Conservation (phyloP, 1,140 invertebrate genomes). For the Micrasema minimum region DNA sequence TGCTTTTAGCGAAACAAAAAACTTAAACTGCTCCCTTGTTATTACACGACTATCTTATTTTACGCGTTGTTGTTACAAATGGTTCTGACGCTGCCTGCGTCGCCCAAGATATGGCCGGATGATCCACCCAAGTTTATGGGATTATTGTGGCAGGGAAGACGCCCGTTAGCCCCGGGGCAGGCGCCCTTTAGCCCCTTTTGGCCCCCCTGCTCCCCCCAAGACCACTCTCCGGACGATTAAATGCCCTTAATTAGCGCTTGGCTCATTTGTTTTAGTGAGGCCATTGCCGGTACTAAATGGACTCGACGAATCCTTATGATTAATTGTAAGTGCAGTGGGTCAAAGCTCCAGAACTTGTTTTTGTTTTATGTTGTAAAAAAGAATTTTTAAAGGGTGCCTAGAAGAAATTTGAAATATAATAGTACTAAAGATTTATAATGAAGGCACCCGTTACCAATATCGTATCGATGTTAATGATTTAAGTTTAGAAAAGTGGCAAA, state of each 20-base stretch:
- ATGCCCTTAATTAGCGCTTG: slow-evolving; percentile 30
- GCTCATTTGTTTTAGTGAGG: slow-evolving; percentile 34
- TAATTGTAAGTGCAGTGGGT: slow-evolving; percentile 8
- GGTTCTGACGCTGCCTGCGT: neutral
- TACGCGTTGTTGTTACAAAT: slow-evolving; percentile 31
- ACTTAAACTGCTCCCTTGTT: too few species aligned
- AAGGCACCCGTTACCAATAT: too few species aligned
- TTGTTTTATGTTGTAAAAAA: too few species aligned
- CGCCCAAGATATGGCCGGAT: slow-evolving; percentile 20
- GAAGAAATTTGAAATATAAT: too few species aligned
- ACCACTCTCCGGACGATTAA: slow-evolving; percentile 34
- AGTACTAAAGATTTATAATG: too few species aligned
- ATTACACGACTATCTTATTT: neutral
- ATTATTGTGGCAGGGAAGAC: slow-evolving; percentile 34
- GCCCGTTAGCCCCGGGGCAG: slow-evolving; percentile 21
- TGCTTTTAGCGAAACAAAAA: too few species aligned
- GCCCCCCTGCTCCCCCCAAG: neutral
- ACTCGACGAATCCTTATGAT: slow-evolving; percentile 9
- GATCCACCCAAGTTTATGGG: slow-evolving; percentile 38
- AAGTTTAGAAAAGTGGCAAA: too few species aligned
- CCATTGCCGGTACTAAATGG: slow-evolving; percentile 15
- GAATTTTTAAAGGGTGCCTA: too few species aligned
- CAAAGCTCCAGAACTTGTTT: neutral
- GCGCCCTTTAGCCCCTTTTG: neutral
- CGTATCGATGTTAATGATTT: too few species aligned